These are phyloP conservation scores for Ornithoptera alexandrae DNA, from an alignment of 2,888 invertebrate species.

Conservation along the genomic window DNA sequence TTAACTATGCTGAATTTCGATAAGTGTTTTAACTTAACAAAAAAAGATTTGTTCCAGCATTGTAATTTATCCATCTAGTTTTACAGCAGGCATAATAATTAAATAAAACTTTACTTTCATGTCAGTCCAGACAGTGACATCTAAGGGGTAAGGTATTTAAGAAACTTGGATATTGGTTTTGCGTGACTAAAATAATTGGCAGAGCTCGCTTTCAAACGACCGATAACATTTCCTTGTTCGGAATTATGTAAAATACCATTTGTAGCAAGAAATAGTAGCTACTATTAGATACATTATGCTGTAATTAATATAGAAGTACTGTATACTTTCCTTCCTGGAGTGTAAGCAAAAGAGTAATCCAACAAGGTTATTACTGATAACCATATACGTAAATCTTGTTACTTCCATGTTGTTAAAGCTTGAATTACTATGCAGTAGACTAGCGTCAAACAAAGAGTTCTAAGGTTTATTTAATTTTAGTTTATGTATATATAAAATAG, in stretches of 20 bases:
- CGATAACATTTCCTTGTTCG: conserved; percentile 6
- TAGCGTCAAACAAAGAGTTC: not conserved
- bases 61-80: not conserved
- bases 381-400: not conserved
- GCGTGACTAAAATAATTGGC: conserved; percentile 19
- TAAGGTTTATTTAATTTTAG: not conserved
- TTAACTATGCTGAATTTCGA: no score
- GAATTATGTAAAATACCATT: not conserved
- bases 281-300: not conserved
- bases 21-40: no score
- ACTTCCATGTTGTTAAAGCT: not conserved
- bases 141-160: conserved; percentile 15
- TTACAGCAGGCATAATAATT: not conserved
- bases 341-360: not conserved
- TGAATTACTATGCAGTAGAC: not conserved
- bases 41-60: no score
- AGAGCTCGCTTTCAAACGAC: not conserved
- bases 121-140: conserved; percentile 23
- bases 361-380: not conserved
- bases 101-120: conserved; percentile 13
- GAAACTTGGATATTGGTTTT: conserved; percentile 9
- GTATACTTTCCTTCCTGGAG: not conserved
- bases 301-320: not conserved
- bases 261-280: not conserved
- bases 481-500: not conserved